These are phyloP conservation scores for Autographa gamma DNA, from an alignment of 2,888 invertebrate species.

Conservation along the genomic window DNA sequence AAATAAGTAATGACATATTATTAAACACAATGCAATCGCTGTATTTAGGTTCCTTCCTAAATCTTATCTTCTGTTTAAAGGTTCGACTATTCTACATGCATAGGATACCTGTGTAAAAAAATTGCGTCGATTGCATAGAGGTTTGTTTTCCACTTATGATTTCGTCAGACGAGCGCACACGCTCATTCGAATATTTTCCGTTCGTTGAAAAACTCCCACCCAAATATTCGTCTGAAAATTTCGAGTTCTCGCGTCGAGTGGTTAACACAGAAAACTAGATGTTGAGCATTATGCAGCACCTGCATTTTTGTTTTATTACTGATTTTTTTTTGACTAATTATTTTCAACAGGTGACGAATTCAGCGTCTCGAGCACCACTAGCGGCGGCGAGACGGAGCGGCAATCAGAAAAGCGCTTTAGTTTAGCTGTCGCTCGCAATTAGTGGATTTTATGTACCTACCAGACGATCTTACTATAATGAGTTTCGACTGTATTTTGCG, in stretches of 20 bases:
- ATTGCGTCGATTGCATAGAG: constrained; percentile 61
- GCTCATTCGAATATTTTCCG: constrained; percentile 74
- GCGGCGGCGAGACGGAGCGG: constrained; percentile 74
- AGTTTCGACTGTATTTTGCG: constrained; percentile 51
- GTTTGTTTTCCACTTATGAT: constrained; percentile 72
- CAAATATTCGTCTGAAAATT: constrained; percentile 58
- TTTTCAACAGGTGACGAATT: constrained; percentile 89
- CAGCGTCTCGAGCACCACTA: constrained; percentile 85
- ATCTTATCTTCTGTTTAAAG: too few relatives aligned
- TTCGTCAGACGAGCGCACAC: constrained; percentile 71
- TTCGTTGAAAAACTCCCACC: constrained; percentile 72
- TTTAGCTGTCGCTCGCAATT: constrained; percentile 84
- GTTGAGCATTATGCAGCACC: constrained; percentile 80
- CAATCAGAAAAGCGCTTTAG: constrained; percentile 79
- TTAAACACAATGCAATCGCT: too few relatives aligned
- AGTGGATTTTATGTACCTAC: constrained; percentile 73
- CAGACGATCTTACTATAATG: constrained; percentile 59
- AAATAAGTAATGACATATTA: too few relatives aligned
- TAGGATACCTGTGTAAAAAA: constrained; percentile 35
- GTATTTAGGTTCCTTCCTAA: too few relatives aligned
- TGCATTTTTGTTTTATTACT: constrained; percentile 85
- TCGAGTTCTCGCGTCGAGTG: constrained; percentile 74
- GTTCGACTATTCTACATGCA: neutral
- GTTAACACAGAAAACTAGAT: constrained; percentile 80
- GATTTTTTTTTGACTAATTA: constrained; percentile 89